A percentile compares a stretch with the other conserved stretches of the same genome.
These are phyloP conservation scores for Diplolepis rosae DNA, from an alignment of 2,888 invertebrate species.

Conservation along the genomic window DNA sequence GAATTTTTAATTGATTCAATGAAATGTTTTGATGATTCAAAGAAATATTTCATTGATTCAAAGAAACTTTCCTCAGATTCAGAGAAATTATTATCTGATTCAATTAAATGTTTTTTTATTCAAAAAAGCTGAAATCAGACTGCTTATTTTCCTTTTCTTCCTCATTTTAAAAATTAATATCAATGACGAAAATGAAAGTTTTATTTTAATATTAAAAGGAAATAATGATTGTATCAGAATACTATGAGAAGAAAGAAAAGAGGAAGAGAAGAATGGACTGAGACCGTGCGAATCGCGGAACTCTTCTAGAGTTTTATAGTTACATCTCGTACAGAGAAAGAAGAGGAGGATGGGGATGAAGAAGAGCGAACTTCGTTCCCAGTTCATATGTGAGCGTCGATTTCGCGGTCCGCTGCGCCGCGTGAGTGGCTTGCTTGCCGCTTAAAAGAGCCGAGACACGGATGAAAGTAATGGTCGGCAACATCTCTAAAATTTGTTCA, in stretches of 20 bases:
- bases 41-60: no score
- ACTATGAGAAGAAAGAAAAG: conserved; percentile 2
- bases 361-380: conserved; percentile 54
- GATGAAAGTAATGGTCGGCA: conserved; percentile 59
- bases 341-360: conserved; percentile 44
- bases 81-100: no score
- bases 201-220: not conserved
- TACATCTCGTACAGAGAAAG: conserved; percentile 40
- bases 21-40: no score
- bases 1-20: no score
- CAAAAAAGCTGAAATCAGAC: no score
- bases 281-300: conserved; percentile 21
- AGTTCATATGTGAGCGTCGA: conserved; percentile 73
- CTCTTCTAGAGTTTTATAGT: conserved; percentile 17
- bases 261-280: conserved; percentile 24
- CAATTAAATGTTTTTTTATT: no score
- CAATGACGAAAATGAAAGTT: not conserved
- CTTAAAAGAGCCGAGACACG: conserved; percentile 63
- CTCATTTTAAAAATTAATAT: no score
- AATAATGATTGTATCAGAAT: not conserved
- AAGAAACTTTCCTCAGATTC: no score
- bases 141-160: no score
- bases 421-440: conserved; percentile 69
- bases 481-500: conserved; percentile 59
- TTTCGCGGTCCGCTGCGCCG: conserved; percentile 73